Conservation (phyloP, 2,888 invertebrate genomes). For the Cryptocephalus primarius region DNA sequence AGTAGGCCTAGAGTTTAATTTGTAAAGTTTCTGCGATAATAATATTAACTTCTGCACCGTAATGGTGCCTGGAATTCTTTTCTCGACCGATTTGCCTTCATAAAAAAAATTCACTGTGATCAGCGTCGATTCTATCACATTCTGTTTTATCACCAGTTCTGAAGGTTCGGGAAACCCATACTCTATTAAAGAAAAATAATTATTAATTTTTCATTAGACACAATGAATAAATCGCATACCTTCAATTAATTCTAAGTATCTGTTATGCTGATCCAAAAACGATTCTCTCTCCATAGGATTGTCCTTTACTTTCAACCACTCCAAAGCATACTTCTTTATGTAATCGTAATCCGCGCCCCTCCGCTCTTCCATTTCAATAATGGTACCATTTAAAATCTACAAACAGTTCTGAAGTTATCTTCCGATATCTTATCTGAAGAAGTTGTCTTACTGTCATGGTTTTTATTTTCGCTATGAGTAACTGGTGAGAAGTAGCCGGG, state of each 20-base stretch:
- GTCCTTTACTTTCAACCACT: conserved; percentile 53
- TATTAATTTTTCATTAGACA: conserved; percentile 13
- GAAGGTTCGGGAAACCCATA: conserved; percentile 75
- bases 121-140: conserved; percentile 57
- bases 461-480: conserved; percentile 72
- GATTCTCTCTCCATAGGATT: conserved; percentile 37
- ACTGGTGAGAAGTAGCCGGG: conserved; percentile 64
- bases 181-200: conserved; percentile 42
- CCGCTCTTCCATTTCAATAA: conserved; percentile 57
- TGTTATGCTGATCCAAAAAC: conserved; percentile 62
- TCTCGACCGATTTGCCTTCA: conserved; percentile 43
- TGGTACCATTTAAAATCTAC: conserved; percentile 59
- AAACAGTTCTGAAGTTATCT: conserved; percentile 9
- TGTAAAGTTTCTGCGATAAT: conserved; percentile 66
- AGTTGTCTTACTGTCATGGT: conserved; percentile 46
- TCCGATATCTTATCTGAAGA: not conserved
- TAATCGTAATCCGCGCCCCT: conserved; percentile 88
- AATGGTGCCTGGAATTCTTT: conserved; percentile 68
- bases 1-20: conserved; percentile 37
- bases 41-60: conserved; percentile 73
- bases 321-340: conserved; percentile 66
- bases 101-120: conserved; percentile 49
- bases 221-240: conserved; percentile 40
- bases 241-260: conserved; percentile 60
- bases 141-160: conserved; percentile 46